Evolutionary conservation across 2,797 vertebrate species (phyloP), one percentile per base, ranked within the genome.

Genomic region (Rhynchonycteris naso): DNA sequence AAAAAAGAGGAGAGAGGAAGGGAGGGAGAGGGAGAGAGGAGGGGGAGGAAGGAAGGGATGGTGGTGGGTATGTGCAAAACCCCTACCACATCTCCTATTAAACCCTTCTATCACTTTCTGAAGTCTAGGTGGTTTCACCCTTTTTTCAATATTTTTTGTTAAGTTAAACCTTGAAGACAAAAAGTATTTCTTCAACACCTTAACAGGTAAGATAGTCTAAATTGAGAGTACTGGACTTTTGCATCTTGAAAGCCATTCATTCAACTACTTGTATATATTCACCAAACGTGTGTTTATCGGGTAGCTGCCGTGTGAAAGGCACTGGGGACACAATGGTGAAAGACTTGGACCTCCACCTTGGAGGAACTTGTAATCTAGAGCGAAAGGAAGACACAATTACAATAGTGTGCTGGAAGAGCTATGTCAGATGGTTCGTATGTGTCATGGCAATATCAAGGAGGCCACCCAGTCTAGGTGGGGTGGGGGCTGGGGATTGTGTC

Each of bases 201-300:
- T 87, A 66, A 66, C 2, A 30, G 86, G 30, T 14, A 30, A 10
- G 35, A 30, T 56, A n/a, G 43, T 52, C 19, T 72, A 35, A 81
- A 61, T 84, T 68, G 63, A 50, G 50, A 84, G 12, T 75, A 72
- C 28, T 76, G n/a, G 26, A 56, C 24, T 30, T 91, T 72, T 78
- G 43, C 91, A 61, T 74, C 63, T 90, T 93, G 63, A 78, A 65
- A 91, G 26, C 19, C 69, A 84, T 21, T 95, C 11, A 19, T 83
- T 83, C 2, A 47, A 47, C 15, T 66, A 28, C 30, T 61, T 2
- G 18, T 50, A 10, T 33, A n/a, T 33, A n/a, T 18, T 71, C 26
- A 52, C 43, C n/a, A 11, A 71, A 43, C 72, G 43, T 52, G 26
- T 38, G 35, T 80, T 79, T 58, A 47, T 5, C 75, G 43, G 50